Evolutionary conservation across 2,888 invertebrate genomes (phyloP).

Genomic region (Nezara viridula): DNA sequence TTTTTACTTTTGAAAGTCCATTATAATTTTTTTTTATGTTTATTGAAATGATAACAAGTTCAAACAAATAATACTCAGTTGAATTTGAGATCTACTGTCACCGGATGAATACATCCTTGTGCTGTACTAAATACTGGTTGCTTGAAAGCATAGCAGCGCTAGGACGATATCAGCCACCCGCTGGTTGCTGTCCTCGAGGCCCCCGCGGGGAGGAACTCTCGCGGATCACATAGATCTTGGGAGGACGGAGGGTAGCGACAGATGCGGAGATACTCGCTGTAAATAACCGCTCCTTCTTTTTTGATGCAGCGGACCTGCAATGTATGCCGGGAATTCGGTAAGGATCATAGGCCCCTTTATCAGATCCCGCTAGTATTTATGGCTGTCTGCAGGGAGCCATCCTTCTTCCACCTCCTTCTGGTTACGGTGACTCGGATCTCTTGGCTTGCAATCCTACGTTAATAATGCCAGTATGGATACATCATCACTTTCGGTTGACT

Average conservation of each 20-base stretch:
- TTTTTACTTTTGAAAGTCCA: too few species aligned
- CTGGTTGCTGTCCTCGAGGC: background rate
- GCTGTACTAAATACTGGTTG: background rate
- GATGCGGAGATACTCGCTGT: slow-evolving; percentile 9
- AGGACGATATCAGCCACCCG: background rate
- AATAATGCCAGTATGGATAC: background rate
- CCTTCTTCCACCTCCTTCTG: slow-evolving; percentile 7
- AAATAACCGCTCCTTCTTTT: slow-evolving; percentile 31
- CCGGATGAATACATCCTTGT: background rate
- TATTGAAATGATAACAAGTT: background rate
- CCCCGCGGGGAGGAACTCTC: background rate
- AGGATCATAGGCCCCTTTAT: slow-evolving; percentile 45
- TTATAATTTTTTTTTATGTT: too few species aligned
- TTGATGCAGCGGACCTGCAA: background rate
- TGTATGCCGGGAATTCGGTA: slow-evolving; percentile 42
- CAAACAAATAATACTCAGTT: background rate
- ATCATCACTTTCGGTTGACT: background rate
- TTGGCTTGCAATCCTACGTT: background rate
- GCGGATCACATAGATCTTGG: background rate
- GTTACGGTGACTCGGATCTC: background rate
- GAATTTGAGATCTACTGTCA: background rate
- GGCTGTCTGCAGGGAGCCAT: background rate
- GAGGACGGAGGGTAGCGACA: background rate
- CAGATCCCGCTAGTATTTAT: slow-evolving; percentile 38
- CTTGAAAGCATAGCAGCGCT: background rate